Evolutionary conservation across 2,888 invertebrate species (phyloP).

Genomic region (Neoaliturus tenellus): DNA sequence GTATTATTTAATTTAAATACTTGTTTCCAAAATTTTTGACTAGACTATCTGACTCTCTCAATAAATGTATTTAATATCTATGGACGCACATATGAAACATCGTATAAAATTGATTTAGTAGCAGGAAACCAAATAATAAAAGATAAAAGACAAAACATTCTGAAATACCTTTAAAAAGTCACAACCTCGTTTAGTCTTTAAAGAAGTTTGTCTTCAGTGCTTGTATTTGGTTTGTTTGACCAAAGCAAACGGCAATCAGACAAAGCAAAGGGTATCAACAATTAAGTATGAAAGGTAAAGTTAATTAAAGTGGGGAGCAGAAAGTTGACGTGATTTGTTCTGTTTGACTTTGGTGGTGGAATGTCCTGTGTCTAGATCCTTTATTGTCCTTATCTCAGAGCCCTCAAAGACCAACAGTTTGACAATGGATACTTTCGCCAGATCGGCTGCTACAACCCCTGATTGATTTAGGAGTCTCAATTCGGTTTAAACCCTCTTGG

Average conservation of each 20-base stretch:
- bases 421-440: background rate
- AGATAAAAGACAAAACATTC: too few species aligned
- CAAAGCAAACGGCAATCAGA: conserved; percentile 28
- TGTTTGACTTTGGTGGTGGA: conserved; percentile 51
- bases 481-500: background rate
- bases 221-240: background rate
- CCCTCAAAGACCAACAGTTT: conserved; percentile 14
- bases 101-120: too few species aligned
- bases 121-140: too few species aligned
- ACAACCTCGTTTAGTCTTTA: too few species aligned
- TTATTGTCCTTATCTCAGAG: conserved; percentile 1
- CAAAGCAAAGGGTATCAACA: conserved; percentile 32
- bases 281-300: conserved; percentile 46
- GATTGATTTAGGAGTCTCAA: conserved; percentile 1
- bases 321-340: conserved; percentile 32
- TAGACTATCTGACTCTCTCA: too few species aligned
- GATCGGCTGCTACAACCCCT: background rate
- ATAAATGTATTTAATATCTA: too few species aligned
- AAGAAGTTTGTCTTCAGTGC: background rate
- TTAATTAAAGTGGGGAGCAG: conserved; percentile 31
- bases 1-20: too few species aligned
- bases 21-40: too few species aligned
- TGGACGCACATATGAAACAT: too few species aligned
- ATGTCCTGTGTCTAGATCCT: conserved; percentile 9
- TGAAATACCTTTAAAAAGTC: too few species aligned